Base-by-base conservation (phyloP, 2,797 vertebrate species). In the Leuciscus waleckii region DNA sequence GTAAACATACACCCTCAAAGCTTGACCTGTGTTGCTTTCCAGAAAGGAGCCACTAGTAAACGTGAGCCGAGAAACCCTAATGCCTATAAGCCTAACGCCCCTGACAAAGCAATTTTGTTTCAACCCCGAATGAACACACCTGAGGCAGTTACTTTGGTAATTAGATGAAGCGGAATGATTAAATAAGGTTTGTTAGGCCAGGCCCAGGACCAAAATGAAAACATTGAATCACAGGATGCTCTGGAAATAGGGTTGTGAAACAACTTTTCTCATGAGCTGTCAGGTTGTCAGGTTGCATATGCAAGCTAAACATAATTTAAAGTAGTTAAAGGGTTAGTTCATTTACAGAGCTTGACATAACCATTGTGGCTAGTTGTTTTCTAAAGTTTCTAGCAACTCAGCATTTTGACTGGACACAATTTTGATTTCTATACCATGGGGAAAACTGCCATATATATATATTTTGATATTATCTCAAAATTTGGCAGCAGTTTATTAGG, bases 81-180 rank as follows among this genome's bases (percentile, higher is more conserved):
- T 13, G 1, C 17, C n/a, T 79, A 46, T 54, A 41, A 69, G 79
- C 32, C 32, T 51, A 37, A 37, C 19, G 5, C 4, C 49, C 26
- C 35, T 39, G 46, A 70, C 32, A 73, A 73, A 74, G 16, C 29
- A 1, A 19, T 82, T 82, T 46, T 32, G 39, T 75, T 82, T 73
- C 4, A 7, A 23, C 10, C 17, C 68, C 11, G 14, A 23, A 23
- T 29, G 7, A 73, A 73, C 68, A 82, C 7, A 35, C 54, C 37
- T 35, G 5, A 46, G 26, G 81, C 39, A 63, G 26, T 63, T 63
- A 21, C 41, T 74, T 82, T 29, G 11, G 70, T 37, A 75, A 70
- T 70, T 70, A 70, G 49, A 81, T 81, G 16, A 70, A 83, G 41
- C 56, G 2, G 39, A 75, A 63, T 58, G 49, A 71, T 29, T 8